phyloP scores from a whole-genome alignment of 2,113 vertebrate genomes.

The Orthonyx spaldingii region DNA sequence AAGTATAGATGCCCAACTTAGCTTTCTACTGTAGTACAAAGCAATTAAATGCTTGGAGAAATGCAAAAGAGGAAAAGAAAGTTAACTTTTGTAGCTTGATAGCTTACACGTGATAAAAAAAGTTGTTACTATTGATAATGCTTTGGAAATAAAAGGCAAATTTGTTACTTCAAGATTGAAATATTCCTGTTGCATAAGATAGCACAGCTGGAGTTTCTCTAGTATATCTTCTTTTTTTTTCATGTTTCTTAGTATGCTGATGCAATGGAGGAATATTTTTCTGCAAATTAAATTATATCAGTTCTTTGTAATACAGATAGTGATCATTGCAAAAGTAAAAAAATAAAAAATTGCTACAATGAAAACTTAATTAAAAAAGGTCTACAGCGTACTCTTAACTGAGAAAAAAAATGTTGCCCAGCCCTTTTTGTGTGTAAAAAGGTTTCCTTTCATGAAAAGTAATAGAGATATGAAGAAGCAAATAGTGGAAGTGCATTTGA shows the following conservation, averaged over 20 bases:
- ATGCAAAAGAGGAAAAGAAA: background rate
- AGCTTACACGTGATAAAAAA: background rate
- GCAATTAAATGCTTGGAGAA: background rate
- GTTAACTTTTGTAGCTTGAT: background rate
- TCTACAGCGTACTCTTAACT: background rate
- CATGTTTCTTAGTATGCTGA: background rate
- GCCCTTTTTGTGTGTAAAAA: background rate
- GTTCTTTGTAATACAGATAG: background rate
- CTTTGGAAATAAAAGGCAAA: background rate
- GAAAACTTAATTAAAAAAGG: background rate
- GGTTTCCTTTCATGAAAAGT: background rate
- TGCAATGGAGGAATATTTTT: background rate
- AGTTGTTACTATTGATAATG: background rate
- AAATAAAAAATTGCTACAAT: background rate
- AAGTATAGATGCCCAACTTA: background rate
- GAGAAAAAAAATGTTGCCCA: background rate
- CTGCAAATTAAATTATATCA: background rate
- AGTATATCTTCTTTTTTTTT: background rate
- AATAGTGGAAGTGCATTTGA: background rate
- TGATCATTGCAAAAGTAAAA: background rate
- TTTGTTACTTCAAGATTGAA: background rate
- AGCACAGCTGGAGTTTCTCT: background rate
- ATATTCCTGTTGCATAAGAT: background rate
- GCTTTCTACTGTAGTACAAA: background rate
- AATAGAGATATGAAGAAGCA: background rate